These are phyloP conservation scores for Gila orcuttii DNA, from an alignment of 2,113 vertebrate species.

Conservation along the genomic window DNA sequence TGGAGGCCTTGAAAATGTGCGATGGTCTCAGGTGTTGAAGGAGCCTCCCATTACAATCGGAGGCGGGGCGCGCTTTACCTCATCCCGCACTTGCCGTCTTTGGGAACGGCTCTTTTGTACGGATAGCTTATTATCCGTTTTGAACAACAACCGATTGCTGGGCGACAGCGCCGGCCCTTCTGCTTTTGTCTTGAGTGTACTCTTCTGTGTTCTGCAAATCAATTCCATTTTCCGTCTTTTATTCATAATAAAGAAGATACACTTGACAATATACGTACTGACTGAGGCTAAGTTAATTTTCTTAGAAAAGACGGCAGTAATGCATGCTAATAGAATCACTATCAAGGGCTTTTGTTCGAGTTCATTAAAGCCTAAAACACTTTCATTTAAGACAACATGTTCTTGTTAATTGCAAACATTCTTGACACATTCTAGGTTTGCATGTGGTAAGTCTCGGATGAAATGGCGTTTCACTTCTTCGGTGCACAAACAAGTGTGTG, in stretches of 20 bases:
- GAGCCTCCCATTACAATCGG: slow-evolving; percentile 76
- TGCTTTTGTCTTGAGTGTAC: slow-evolving; percentile 16
- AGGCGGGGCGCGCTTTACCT: slow-evolving; percentile 62
- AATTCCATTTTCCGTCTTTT: slow-evolving; percentile 35
- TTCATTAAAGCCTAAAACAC: slow-evolving; percentile 17
- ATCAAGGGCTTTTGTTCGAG: slow-evolving; percentile 17
- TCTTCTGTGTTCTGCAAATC: slow-evolving; percentile 46
- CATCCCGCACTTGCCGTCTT: background rate
- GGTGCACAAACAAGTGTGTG: background rate
- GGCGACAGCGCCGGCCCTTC: background rate
- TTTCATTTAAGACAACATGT: slow-evolving; percentile 18
- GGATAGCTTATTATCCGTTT: slow-evolving; percentile 36
- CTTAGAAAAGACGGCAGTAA: background rate
- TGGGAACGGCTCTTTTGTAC: slow-evolving; percentile 38
- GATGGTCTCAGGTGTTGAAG: slow-evolving; percentile 88
- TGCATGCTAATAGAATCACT: slow-evolving; percentile 20
- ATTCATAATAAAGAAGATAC: slow-evolving; percentile 24
- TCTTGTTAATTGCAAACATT: slow-evolving; percentile 29
- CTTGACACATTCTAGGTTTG: background rate
- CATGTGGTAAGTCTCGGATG: background rate
- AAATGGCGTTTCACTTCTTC: background rate
- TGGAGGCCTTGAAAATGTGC: slow-evolving; percentile 40
- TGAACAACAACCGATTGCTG: slow-evolving; percentile 28
- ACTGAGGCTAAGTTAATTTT: slow-evolving; percentile 18
- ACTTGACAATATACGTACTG: background rate